Conservation (phyloP, 1,140 invertebrate genomes). For the Intoshia linei region DNA sequence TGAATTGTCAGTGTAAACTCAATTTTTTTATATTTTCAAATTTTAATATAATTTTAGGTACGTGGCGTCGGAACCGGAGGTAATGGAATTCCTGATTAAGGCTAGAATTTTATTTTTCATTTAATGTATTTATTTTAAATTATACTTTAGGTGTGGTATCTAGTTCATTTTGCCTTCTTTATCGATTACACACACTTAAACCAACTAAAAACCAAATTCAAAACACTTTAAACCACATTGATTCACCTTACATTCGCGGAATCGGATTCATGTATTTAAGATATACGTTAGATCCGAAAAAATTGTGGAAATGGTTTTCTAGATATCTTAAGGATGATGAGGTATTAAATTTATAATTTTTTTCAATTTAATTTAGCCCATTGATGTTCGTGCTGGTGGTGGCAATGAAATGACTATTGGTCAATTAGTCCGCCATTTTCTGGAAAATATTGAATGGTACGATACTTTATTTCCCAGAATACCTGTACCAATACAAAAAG, state of each 20-base stretch:
- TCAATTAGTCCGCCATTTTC: conserved; percentile 56
- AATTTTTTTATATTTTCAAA: not conserved
- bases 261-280: conserved; percentile 81
- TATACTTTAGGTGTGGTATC: no score
- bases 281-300: conserved; percentile 70
- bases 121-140: no score
- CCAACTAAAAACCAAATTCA: conserved; percentile 82
- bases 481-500: conserved; percentile 91
- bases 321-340: conserved; percentile 75
- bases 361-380: conserved; percentile 33
- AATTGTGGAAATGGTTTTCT: conserved; percentile 81
- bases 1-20: not conserved
- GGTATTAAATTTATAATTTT: no score
- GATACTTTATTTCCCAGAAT: conserved; percentile 86
- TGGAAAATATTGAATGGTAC: conserved; percentile 67
- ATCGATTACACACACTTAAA: conserved; percentile 77
- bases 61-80: conserved; percentile 87
- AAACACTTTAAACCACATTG: conserved; percentile 61
- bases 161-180: conserved; percentile 81
- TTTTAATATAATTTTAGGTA: conserved; percentile 29
- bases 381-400: conserved; percentile 81
- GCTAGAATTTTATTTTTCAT: no score
- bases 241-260: conserved; percentile 81
- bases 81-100: no score
- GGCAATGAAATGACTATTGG: conserved; percentile 72